A percentile compares a stretch with the other conserved stretches of the same genome.
Evolutionary conservation across 1,140 invertebrate species (phyloP).

Genomic region (Apolygus lucorum): DNA sequence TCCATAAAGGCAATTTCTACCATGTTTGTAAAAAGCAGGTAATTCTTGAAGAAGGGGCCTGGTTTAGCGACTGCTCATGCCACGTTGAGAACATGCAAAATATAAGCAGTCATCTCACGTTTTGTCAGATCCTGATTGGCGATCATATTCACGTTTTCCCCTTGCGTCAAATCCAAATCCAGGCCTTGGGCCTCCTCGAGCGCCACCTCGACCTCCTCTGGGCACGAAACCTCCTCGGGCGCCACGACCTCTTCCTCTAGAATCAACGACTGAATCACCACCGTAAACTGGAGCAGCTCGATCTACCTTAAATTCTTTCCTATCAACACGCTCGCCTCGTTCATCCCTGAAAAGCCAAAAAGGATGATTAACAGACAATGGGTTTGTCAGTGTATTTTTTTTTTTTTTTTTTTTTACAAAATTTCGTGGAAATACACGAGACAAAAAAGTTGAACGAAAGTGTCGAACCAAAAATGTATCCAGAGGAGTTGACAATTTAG

Average conservation of each 20-base stretch:
- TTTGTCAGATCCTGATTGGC: constrained; percentile 89
- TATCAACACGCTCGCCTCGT: constrained; percentile 11
- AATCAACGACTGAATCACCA: constrained; percentile 40
- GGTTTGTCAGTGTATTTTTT: constrained; percentile 18
- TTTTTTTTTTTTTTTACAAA: constrained; percentile 9
- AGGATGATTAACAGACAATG: constrained; percentile 33
- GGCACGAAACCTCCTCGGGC: constrained; percentile 38
- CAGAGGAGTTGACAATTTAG: not conserved
- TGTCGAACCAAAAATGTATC: not conserved
- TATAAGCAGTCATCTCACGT: constrained; percentile 51
- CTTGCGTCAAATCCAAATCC: constrained; percentile 57
- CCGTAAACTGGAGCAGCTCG: constrained; percentile 40
- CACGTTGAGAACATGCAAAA: too few species aligned
- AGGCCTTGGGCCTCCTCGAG: constrained; percentile 40
- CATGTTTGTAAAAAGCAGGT: too few species aligned
- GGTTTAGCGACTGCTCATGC: too few species aligned
- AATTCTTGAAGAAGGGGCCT: too few species aligned
- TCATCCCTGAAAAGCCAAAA: constrained; percentile 12
- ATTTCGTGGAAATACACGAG: too few species aligned
- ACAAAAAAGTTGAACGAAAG: too few species aligned
- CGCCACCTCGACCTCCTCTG: not conserved
- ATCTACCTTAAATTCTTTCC: constrained; percentile 19
- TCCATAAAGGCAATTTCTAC: too few species aligned
- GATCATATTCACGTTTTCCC: constrained; percentile 85
- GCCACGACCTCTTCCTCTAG: constrained; percentile 41